phyloP scores from a whole-genome alignment of 2,888 invertebrate species.

The Noctua pronuba region DNA sequence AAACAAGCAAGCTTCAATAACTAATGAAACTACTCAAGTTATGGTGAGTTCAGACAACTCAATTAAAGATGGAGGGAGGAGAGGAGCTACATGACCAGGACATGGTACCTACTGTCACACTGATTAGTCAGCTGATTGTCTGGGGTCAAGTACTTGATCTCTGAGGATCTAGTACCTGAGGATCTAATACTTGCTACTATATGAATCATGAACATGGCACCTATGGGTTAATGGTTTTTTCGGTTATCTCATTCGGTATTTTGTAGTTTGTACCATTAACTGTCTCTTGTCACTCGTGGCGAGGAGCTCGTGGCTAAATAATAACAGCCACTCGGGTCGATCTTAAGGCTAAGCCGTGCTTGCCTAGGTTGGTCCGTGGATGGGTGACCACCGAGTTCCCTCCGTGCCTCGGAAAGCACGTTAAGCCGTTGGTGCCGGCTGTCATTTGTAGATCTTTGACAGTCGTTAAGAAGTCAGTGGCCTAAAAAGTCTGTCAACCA shows the following conservation, averaged over 20 bases:
- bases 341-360: no score
- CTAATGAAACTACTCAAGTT: not conserved
- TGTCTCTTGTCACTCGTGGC: not conserved
- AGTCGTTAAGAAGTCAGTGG: no score
- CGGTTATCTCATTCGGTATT: conserved; percentile 5
- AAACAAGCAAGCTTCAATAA: not conserved
- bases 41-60: not conserved
- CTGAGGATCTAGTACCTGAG: not conserved
- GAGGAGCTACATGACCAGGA: not conserved
- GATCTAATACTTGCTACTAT: conserved; percentile 6
- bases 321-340: no score
- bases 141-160: conserved; percentile 25
- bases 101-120: not conserved
- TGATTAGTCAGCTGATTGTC: conserved; percentile 25
- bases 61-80: not conserved
- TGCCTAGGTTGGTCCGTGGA: no score
- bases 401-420: no score
- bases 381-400: no score
- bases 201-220: conserved; percentile 21
- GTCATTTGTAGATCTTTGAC: no score
- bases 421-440: no score
- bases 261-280: not conserved
- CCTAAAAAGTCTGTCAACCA: no score
- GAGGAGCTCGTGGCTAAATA: no score
- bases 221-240: no score